Conservation (phyloP, 2,888 invertebrate species). For the Sarcophaga carnaria region DNA sequence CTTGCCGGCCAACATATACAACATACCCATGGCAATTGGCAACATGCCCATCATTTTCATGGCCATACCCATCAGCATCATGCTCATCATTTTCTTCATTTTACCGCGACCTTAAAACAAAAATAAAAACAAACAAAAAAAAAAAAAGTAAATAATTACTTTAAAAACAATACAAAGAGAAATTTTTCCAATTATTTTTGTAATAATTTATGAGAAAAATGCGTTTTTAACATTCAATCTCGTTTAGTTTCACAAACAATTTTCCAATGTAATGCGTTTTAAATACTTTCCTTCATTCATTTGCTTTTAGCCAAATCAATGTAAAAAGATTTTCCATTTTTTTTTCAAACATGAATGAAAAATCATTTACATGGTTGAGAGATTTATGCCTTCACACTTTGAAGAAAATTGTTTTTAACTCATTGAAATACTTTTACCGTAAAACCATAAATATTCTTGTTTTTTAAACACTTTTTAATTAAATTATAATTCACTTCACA, state of each 20-base stretch:
- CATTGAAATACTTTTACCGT: no score
- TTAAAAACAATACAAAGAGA: conserved; percentile 67
- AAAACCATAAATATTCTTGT: no score
- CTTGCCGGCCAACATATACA: conserved; percentile 92
- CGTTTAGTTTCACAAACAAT: neutral
- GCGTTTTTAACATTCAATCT: conserved; percentile 3
- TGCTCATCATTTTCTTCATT: conserved; percentile 95
- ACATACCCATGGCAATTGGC: conserved; percentile 90
- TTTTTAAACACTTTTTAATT: no score
- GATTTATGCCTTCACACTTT: no score
- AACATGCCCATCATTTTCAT: conserved; percentile 93
- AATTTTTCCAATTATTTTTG: conserved; percentile 68
- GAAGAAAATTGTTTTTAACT: no score
- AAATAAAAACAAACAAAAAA: conserved; percentile 50
- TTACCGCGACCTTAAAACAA: conserved; percentile 87
- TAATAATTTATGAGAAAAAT: conserved; percentile 15
- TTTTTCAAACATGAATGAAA: no score
- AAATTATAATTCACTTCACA: no score
- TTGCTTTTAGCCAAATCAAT: neutral
- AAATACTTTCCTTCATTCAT: conserved; percentile 19
- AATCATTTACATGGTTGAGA: no score
- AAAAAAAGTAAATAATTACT: conserved; percentile 55
- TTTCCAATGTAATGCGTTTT: neutral
- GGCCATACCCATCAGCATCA: conserved; percentile 94
- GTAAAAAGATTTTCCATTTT: neutral